A percentile compares a stretch with the other conserved stretches of the same genome.
Evolutionary conservation across 2,113 vertebrate genomes (phyloP).

Genomic region (Sarotherodon lohbergeri): DNA sequence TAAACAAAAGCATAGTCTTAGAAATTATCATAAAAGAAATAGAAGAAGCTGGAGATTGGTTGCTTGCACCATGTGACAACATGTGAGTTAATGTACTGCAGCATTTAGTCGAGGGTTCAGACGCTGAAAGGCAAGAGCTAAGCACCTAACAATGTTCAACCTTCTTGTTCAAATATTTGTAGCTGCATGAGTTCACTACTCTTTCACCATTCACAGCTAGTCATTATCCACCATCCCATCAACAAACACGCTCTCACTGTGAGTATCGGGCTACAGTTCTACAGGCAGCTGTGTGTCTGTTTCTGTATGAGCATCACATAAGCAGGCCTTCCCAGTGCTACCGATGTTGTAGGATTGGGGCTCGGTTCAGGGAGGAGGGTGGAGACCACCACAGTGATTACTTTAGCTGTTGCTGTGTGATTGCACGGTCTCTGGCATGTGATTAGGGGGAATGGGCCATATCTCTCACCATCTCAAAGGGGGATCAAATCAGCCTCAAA

Average conservation of each 20-base stretch:
- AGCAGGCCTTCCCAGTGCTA: slow-evolving; percentile 1
- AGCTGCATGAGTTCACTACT: background rate
- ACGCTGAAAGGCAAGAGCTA: background rate
- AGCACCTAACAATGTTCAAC: background rate
- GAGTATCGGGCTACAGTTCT: background rate
- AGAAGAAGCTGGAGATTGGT: background rate
- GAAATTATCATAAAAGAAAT: background rate
- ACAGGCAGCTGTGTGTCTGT: background rate
- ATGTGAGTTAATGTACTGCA: background rate
- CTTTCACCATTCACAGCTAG: slow-evolving; percentile 2
- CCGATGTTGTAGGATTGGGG: slow-evolving; percentile 17
- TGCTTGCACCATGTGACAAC: background rate
- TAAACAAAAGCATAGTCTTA: background rate
- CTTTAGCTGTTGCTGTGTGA: slow-evolving; percentile 66
- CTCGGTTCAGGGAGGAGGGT: slow-evolving; percentile 19
- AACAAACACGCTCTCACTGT: background rate
- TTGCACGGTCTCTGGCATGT: slow-evolving; percentile 67
- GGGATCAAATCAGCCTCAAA: slow-evolving; percentile 69
- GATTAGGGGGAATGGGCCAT: slow-evolving; percentile 65
- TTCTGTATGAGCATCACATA: slow-evolving; percentile 24
- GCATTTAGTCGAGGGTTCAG: background rate
- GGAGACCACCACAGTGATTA: slow-evolving; percentile 58
- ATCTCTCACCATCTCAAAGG: slow-evolving; percentile 66
- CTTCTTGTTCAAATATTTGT: background rate
- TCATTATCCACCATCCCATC: slow-evolving; percentile 14